Base-by-base conservation (phyloP, 2,888 invertebrate genomes). In the Sarcophaga subvicina region DNA sequence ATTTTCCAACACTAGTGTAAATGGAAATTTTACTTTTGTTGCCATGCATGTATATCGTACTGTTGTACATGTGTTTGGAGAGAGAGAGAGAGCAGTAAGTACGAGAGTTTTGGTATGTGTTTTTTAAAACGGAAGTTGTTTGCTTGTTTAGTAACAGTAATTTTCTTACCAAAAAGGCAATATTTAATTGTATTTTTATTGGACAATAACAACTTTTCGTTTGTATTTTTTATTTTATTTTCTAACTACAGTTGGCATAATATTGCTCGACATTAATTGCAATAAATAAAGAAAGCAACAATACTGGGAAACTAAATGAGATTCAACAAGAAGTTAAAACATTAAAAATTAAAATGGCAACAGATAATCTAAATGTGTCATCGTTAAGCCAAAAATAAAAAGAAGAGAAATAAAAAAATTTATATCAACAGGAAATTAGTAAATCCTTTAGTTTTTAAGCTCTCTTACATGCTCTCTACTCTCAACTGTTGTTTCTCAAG, bases 181-280 rank as follows among this genome's bases (percentile, higher is more conserved):
- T 76, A 71, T 84, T 71, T 87, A 87, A 83, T 83, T 80, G 80
- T 75, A 78, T 77, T 83, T 87, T 83, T 87, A 87, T 87, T 87
- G 80, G 78, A 45, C 80, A 83, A 54, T 83, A 78, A 81, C 66
- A 54, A 54, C 3, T 14, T 54, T 54, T 37, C 37, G 37, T 37
- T 37, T 37, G 2, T 37, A 1, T 37, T 37, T 8, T 2, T 37
- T 37, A 37, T 37, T 8, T 75, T 84, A 37, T 37, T 8, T 75
- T 84, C 59, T 78, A 80, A 84, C 79, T 66, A 66, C n/a, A 66
- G 49, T 84, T 75, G 84, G 79, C 84, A 70, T 49, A 64, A 64
- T 62, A 54, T 71, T 11, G 37, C 3, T 22, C 22, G 22, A 54
- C 54, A 82, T 64, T 77, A 71, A 77, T 83, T 83, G 77, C 49